A percentile compares a stretch with the other conserved stretches of the same genome.
Evolutionary conservation across 2,888 invertebrate genomes (phyloP).

Genomic region (Apocheima hispidaria): DNA sequence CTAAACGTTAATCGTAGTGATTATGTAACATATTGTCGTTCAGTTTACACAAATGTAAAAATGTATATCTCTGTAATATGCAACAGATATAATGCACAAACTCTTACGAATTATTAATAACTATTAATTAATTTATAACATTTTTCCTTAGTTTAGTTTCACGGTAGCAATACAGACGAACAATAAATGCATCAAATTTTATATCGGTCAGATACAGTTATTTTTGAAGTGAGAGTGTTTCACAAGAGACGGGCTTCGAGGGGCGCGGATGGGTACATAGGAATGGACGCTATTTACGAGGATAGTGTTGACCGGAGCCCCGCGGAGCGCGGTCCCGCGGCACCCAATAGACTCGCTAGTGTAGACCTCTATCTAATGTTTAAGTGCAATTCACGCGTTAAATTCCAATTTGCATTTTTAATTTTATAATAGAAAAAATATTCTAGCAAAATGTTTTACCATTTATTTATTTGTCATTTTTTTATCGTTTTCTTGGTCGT

Average conservation of each 20-base stretch:
- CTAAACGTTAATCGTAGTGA: constrained; percentile 29
- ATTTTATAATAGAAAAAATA: constrained; percentile 45
- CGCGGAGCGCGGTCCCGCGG: constrained; percentile 37
- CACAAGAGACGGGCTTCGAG: constrained; percentile 70
- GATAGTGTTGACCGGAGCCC: constrained; percentile 45
- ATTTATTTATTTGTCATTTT: constrained; percentile 22
- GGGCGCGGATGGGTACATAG: constrained; percentile 59
- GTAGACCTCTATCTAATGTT: constrained; percentile 62
- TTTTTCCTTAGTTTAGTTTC: constrained; percentile 58
- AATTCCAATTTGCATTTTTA: constrained; percentile 67
- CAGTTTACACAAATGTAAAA: constrained; percentile 72
- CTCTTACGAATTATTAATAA: constrained; percentile 52
- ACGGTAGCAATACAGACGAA: constrained; percentile 72
- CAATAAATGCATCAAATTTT: constrained; percentile 71
- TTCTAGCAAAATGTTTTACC: constrained; percentile 33
- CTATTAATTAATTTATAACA: constrained; percentile 61
- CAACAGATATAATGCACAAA: constrained; percentile 81
- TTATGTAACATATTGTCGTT: constrained; percentile 75
- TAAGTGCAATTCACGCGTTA: constrained; percentile 59
- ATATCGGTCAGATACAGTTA: constrained; percentile 80
- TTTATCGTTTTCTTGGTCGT: constrained; percentile 18
- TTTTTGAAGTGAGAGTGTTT: constrained; percentile 81
- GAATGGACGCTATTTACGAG: constrained; percentile 78
- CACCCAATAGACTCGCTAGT: constrained; percentile 73
- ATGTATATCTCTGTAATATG: constrained; percentile 72